Conservation (phyloP, 2,797 vertebrate genomes). For the Propithecus deckenii region DNA sequence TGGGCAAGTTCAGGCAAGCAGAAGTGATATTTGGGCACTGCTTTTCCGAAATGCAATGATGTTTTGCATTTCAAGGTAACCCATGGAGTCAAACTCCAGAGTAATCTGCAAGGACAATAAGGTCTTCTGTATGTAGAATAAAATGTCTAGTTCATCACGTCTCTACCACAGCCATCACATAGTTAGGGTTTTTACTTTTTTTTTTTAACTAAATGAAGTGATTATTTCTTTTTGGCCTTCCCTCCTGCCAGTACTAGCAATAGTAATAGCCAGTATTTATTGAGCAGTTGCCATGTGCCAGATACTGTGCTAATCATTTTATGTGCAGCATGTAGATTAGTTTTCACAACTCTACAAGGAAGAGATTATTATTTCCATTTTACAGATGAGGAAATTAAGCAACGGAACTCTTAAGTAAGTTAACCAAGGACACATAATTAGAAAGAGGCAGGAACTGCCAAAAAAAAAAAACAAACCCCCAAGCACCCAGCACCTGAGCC, state of each 20-base stretch:
- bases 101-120: not conserved
- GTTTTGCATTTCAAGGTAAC: conserved; percentile 4
- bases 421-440: not conserved
- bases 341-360: not conserved
- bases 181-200: not conserved
- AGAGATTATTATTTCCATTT: not conserved
- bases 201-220: not conserved
- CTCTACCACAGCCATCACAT: not conserved
- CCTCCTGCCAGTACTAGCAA: not conserved
- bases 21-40: not conserved
- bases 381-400: not conserved
- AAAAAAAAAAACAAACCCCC: too few relatives aligned
- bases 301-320: not conserved
- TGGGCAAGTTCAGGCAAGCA: not conserved
- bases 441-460: not conserved
- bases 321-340: not conserved
- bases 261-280: not conserved
- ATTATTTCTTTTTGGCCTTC: not conserved
- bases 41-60: not conserved
- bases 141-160: not conserved
- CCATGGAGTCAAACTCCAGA: not conserved
- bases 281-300: not conserved
- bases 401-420: not conserved
- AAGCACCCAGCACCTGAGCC: not conserved
- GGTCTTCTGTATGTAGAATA: not conserved